Base-by-base conservation (phyloP, 1,140 invertebrate species). In the Drosophila pectinifera region DNA sequence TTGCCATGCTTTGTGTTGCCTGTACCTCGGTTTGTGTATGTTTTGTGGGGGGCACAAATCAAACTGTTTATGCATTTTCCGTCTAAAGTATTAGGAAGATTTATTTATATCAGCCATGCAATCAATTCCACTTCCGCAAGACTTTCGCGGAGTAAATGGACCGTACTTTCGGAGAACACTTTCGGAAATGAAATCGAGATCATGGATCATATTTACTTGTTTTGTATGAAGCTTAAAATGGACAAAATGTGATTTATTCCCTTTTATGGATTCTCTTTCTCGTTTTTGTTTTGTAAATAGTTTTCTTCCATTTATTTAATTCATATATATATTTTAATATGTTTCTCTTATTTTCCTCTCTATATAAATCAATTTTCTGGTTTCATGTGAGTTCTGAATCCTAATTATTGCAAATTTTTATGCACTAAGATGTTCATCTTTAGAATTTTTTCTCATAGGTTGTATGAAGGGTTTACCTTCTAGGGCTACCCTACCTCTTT, bases 161-260 rank as follows among this genome's bases (percentile, higher is more conserved):
- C 51, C 51, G 51, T 54, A 54, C 51, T 38, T 20, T 54, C 18
- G 51, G 31, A 18, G 54, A 62, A 58, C 16, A 22, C 36, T 16
- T 22, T 41, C 31, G 59, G 24, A 62, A 62, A 22, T 58, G 36
- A 11, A 11, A 22, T 59, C 34, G 36, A 34, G 54, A 59, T 62
- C 59, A 59, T 62, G 34, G 59, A n/a, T 41, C 10, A n/a, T 75
- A 62, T 69, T 46, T 51, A 54, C 18, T 34, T 18, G 48, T 49
- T 63, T 65, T 69, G 57, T 65, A 78, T 86, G 82, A 80, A 85
- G 78, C 82, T 81, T 78, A 75, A 80, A 81, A 85, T 86, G 78
- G 82, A 86, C 82, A 86, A 85, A 83, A 69, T 84, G 72, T 81
- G 68, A 64, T 56, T 63, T 67, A 48, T 55, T 36, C 49, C 73